Evolutionary conservation across 2,797 vertebrate genomes (phyloP).

Genomic region (Mormyrus proboscirostris): DNA sequence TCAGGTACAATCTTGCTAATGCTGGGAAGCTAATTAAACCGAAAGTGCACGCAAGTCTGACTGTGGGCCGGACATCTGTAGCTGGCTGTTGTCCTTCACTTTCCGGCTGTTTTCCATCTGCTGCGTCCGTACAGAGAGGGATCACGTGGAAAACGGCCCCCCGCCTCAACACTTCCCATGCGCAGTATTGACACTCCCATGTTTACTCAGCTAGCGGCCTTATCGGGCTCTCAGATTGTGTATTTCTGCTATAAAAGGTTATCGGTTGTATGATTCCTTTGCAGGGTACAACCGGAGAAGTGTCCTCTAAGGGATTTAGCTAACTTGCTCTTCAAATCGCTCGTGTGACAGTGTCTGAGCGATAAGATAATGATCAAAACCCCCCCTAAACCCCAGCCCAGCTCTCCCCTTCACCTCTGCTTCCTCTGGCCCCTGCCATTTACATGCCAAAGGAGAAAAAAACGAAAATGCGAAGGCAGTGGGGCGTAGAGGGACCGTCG

Average conservation of each 20-base stretch:
- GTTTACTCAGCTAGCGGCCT: not conserved
- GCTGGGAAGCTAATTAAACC: not conserved
- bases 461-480: not conserved
- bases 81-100: not conserved
- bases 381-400: not conserved
- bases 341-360: not conserved
- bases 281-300: not conserved
- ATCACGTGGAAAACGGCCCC: not conserved
- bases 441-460: not conserved
- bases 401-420: not conserved
- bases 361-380: not conserved
- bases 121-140: not conserved
- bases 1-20: not conserved
- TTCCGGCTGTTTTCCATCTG: not conserved
- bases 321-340: not conserved
- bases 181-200: not conserved
- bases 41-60: not conserved
- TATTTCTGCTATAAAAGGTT: not conserved
- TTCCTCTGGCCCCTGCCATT: not conserved
- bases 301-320: not conserved
- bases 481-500: not conserved
- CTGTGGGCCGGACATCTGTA: not conserved
- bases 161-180: not conserved
- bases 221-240: not conserved
- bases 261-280: not conserved